Evolutionary conservation across 2,113 vertebrate genomes (phyloP).

Genomic region (Sebastes fasciatus): DNA sequence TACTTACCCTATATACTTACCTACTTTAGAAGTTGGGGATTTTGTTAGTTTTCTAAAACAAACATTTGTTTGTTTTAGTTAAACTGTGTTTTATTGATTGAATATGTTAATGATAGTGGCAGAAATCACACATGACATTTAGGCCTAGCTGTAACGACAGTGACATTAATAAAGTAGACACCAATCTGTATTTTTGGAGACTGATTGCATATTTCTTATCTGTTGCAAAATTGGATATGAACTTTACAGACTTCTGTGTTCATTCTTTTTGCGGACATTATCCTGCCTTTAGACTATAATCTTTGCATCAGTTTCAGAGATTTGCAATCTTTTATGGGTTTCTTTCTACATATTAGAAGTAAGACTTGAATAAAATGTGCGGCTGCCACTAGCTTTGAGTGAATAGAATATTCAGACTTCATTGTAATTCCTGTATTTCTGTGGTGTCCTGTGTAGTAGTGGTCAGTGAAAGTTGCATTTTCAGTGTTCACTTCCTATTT

Average conservation of each 20-base stretch:
- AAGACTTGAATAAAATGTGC: too few relatives aligned
- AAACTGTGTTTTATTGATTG: not conserved
- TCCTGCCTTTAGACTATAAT: not conserved
- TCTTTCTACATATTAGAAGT: not conserved
- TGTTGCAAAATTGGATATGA: not conserved
- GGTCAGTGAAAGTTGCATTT: not conserved
- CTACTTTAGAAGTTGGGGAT: not conserved
- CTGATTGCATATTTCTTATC: not conserved
- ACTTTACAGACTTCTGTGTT: not conserved
- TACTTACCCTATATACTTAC: not conserved
- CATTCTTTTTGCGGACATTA: not conserved
- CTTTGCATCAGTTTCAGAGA: not conserved
- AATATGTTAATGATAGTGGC: not conserved
- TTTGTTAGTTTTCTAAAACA: not conserved
- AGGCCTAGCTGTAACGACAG: not conserved
- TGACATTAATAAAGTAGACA: not conserved
- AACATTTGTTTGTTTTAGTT: not conserved
- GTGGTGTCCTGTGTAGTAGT: not conserved
- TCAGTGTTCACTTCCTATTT: not conserved
- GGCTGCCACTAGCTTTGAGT: not conserved
- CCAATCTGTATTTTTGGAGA: not conserved
- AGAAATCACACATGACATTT: not conserved
- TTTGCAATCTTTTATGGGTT: not conserved
- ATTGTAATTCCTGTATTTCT: not conserved
- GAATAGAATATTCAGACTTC: too few relatives aligned